Base-by-base conservation (phyloP, 2,113 vertebrate genomes). In the Dromaius novaehollandiae region DNA sequence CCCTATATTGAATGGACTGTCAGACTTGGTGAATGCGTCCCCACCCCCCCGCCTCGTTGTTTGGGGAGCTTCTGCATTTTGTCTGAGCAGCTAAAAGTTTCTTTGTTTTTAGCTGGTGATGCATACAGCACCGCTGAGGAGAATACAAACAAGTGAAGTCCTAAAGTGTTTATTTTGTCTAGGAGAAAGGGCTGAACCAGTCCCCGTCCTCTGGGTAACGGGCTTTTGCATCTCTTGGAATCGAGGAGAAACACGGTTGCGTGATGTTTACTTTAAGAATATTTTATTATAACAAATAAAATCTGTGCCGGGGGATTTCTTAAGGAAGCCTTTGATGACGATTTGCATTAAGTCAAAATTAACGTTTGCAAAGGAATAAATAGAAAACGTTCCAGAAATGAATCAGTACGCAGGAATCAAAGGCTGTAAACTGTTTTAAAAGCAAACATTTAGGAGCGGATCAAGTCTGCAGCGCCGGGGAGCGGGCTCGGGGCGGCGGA, bases 81-180 rank as follows among this genome's bases (percentile, higher is more conserved):
- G 98, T 98, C 98, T 98, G 97, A 98, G 97, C 97, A 97, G 98
- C 98, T 98, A 98, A 98, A 99, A 98, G 99, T 99, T 98, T 98
- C 98, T 99, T 99, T 99, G 98, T 99, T 99, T 99, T 99, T 99
- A 99, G 98, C 98, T 98, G 98, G 98, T 99, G 98, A 99, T 99
- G 99, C 99, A 98, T 98, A 98, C 98, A 96, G 97, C 96, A 96
- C 98, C 85, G 95, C 98, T 98, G 98, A 98, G 98, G 98, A 98
- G 99, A 99, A 99, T 99, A 98, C 98, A 99, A 99, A 99, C 98
- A 99, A 99, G 98, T 97, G 93, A 98, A 98, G 98, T 98, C 98
- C 97, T 98, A 98, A 98, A 98, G 98, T 98, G 98, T 99, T 99
- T 99, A 99, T 98, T 99, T 99, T 98, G 98, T 98, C 98, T 98